These are phyloP conservation scores for Atrina japonica DNA, from an alignment of 2,888 invertebrate genomes.

Conservation along the genomic window DNA sequence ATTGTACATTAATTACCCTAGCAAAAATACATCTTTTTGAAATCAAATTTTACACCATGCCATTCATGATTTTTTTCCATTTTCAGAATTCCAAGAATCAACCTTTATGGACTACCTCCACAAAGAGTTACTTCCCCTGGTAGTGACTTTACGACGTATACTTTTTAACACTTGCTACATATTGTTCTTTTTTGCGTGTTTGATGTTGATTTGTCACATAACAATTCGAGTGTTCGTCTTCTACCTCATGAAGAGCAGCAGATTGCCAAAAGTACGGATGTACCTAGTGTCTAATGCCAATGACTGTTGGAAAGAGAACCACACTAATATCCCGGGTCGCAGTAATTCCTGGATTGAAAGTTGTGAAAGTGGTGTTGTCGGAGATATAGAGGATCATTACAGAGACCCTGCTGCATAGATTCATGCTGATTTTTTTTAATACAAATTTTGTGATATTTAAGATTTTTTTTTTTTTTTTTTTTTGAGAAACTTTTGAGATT, in stretches of 20 bases:
- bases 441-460: no score
- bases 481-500: no score
- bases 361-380: constrained; percentile 72
- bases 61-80: no score
- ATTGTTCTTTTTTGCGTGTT: constrained; percentile 57
- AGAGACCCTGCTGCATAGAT: constrained; percentile 33
- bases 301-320: constrained; percentile 47
- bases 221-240: constrained; percentile 63
- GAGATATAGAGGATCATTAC: constrained; percentile 41
- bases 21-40: no score
- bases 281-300: constrained; percentile 49
- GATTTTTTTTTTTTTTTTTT: no score
- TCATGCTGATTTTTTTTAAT: no score
- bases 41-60: no score
- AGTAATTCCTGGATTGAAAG: constrained; percentile 73
- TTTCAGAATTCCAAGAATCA: constrained; percentile 58
- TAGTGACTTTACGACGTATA: constrained; percentile 57
- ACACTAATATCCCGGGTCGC: constrained; percentile 64
- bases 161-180: constrained; percentile 62
- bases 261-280: constrained; percentile 56
- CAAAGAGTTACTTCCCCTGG: constrained; percentile 65
- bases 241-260: constrained; percentile 63
- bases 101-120: constrained; percentile 52
- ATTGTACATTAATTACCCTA: no score
- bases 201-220: constrained; percentile 67